These are phyloP conservation scores for Imbricaverruca yamaguchii DNA, from an alignment of 2,888 invertebrate genomes.

Conservation along the genomic window DNA sequence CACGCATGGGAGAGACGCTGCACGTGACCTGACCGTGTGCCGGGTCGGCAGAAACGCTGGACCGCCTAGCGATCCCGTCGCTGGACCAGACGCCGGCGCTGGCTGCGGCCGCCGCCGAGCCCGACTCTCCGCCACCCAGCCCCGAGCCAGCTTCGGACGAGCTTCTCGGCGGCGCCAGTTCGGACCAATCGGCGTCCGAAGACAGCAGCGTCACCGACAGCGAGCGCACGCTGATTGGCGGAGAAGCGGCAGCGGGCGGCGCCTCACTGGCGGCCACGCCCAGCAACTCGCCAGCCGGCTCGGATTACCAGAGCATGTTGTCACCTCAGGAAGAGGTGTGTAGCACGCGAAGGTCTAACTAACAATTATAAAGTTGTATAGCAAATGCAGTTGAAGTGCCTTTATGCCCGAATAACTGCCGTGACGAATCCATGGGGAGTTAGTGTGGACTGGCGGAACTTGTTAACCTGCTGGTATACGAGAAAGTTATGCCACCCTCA, in stretches of 20 bases:
- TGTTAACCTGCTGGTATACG: too few species aligned
- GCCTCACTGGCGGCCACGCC: not conserved
- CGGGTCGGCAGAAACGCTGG: slow-evolving; percentile 43
- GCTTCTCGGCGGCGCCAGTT: slow-evolving; percentile 33
- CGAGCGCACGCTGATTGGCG: slow-evolving; percentile 45
- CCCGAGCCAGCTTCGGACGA: slow-evolving; percentile 33
- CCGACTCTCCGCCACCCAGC: slow-evolving; percentile 31
- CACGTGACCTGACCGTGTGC: too few species aligned
- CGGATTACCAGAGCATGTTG: slow-evolving; percentile 21
- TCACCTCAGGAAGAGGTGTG: slow-evolving; percentile 17
- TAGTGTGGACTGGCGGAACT: too few species aligned
- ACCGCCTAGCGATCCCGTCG: slow-evolving; percentile 49
- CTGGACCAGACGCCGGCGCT: slow-evolving; percentile 26
- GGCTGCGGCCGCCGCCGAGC: not conserved
- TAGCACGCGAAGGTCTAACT: too few species aligned
- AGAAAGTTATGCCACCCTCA: too few species aligned
- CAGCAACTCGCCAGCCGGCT: slow-evolving; percentile 17
- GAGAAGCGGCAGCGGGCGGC: not conserved
- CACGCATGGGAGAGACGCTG: too few species aligned
- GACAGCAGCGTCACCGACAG: slow-evolving; percentile 69
- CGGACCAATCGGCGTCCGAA: slow-evolving; percentile 63
- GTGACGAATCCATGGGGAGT: too few species aligned
- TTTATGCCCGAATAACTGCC: too few species aligned
- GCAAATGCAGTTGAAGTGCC: too few species aligned
- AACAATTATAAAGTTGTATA: too few species aligned